Evolutionary conservation across 2,797 vertebrate genomes (phyloP).

Genomic region (Balearica regulorum): DNA sequence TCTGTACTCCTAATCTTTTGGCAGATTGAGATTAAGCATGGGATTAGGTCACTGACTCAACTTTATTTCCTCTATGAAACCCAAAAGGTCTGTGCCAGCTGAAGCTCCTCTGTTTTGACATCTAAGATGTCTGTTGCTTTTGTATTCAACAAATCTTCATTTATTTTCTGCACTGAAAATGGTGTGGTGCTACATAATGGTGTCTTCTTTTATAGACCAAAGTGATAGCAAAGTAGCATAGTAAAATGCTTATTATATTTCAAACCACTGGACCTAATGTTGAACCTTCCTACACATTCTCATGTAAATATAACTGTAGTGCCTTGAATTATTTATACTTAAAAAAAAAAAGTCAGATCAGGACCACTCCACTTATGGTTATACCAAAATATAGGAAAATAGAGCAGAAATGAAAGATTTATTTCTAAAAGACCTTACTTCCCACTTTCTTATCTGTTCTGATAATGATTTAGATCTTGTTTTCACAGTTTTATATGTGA

Average conservation of each 20-base stretch:
- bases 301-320: neutral
- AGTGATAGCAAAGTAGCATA: neutral
- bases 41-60: neutral
- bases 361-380: neutral
- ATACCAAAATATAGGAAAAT: neutral
- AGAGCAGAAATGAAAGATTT: neutral
- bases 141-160: neutral
- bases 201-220: neutral
- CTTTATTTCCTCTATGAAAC: neutral
- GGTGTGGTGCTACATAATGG: neutral
- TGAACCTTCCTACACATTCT: neutral
- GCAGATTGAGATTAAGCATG: constrained; percentile 35
- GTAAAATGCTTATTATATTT: neutral
- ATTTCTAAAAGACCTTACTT: neutral
- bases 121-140: neutral
- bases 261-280: neutral
- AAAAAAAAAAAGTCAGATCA: neutral
- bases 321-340: neutral
- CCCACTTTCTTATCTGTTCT: neutral
- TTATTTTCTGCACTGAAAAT: neutral
- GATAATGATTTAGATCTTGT: neutral
- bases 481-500: neutral
- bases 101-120: neutral
- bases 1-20: neutral
- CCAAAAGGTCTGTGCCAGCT: neutral